Evolutionary conservation across 2,888 invertebrate species (phyloP).

Genomic region (Pseudeuparius sepicola): DNA sequence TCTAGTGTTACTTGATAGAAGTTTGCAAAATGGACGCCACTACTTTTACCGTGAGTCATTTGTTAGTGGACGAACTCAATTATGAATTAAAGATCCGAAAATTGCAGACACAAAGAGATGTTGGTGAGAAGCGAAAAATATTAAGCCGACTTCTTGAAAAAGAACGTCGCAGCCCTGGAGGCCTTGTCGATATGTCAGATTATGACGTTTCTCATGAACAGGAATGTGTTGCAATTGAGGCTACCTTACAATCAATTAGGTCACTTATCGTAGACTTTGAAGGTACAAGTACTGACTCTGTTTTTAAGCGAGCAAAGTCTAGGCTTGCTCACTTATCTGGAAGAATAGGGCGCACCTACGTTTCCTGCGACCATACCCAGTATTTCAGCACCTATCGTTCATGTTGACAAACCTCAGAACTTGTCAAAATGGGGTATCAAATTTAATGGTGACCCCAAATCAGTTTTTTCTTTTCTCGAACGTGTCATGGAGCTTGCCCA

Average conservation of each 20-base stretch:
- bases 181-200: not conserved
- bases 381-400: slow-evolving; percentile 4
- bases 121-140: slow-evolving; percentile 12
- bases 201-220: not conserved
- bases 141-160: slow-evolving; percentile 11
- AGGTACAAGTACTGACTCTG: slow-evolving; percentile 4
- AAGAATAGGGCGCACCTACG: slow-evolving; percentile 8
- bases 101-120: not conserved
- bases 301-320: slow-evolving; percentile 8
- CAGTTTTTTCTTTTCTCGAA: slow-evolving; percentile 13
- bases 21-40: no score
- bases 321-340: slow-evolving; percentile 6
- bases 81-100: not conserved
- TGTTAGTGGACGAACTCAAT: slow-evolving; percentile 1
- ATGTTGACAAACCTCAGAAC: slow-evolving; percentile 1
- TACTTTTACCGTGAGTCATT: slow-evolving; percentile 5
- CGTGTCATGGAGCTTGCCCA: slow-evolving; percentile 12
- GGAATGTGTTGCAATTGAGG: slow-evolving; percentile 2
- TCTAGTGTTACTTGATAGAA: no score
- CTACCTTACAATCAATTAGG: not conserved
- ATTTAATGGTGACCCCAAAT: slow-evolving; percentile 12
- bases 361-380: slow-evolving; percentile 1
- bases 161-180: slow-evolving; percentile 4
- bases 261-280: slow-evolving; percentile 8
- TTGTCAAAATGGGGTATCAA: slow-evolving; percentile 11